Conservation (phyloP, 2,797 vertebrate genomes). For the Ibycter americanus region DNA sequence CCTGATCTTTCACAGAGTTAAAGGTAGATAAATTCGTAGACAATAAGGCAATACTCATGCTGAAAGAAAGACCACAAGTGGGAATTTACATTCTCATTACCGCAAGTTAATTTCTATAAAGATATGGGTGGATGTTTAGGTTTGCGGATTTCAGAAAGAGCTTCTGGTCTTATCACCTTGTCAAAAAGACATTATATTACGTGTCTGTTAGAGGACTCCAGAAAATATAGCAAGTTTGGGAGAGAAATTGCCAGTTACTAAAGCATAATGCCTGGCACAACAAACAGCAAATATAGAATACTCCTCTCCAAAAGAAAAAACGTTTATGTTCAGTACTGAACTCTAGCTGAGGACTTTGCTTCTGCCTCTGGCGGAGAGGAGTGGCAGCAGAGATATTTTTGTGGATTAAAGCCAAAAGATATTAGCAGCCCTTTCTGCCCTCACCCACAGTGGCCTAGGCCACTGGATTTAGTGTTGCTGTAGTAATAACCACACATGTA, state of each 20-base stretch:
- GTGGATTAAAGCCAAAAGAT: not conserved
- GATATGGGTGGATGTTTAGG: not conserved
- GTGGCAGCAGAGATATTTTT: not conserved
- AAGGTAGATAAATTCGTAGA: not conserved
- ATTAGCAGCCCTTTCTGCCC: not conserved
- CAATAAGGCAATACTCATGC: not conserved
- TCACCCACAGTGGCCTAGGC: not conserved
- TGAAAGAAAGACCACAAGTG: not conserved
- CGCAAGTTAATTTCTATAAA: not conserved
- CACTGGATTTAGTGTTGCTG: rapidly evolving
- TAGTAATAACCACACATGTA: not conserved
- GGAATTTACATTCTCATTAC: not conserved
- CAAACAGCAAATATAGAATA: not conserved
- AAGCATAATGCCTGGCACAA: not conserved
- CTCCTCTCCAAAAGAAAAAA: not conserved
- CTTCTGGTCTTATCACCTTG: not conserved
- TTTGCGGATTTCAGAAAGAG: not conserved
- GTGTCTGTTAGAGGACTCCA: not conserved
- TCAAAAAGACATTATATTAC: not conserved
- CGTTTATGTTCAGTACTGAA: not conserved
- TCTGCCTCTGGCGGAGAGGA: not conserved
- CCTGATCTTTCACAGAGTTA: not conserved
- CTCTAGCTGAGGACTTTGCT: not conserved
- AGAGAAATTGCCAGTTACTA: not conserved
- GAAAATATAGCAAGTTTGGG: not conserved